These are phyloP conservation scores for Ectemnius cavifrons DNA, from an alignment of 2,888 invertebrate species.

Conservation along the genomic window DNA sequence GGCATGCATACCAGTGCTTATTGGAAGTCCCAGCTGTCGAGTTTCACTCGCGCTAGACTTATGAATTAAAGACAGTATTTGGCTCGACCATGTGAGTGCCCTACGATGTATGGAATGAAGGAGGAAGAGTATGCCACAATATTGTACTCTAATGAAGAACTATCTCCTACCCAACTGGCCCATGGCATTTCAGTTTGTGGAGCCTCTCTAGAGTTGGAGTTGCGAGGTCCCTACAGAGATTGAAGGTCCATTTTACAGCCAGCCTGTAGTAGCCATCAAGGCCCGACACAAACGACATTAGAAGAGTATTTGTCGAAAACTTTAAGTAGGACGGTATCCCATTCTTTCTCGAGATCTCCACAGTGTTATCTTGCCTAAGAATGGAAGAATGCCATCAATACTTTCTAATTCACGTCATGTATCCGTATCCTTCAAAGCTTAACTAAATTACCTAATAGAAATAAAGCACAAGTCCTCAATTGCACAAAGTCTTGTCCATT, in stretches of 20 bases:
- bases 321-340: constrained; percentile 89
- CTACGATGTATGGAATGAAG: no score
- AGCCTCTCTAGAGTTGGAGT: constrained; percentile 89
- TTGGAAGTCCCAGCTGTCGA: no score
- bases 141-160: constrained; percentile 4
- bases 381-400: constrained; percentile 3
- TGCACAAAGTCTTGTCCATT: constrained; percentile 81
- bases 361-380: constrained; percentile 82
- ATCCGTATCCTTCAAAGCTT: background rate
- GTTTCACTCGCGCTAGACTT: no score
- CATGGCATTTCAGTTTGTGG: constrained; percentile 89
- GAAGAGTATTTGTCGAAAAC: constrained; percentile 83
- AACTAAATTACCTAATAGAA: constrained; percentile 80
- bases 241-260: constrained; percentile 93
- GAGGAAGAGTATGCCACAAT: no score
- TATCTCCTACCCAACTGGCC: constrained; percentile 89
- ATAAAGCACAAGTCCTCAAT: constrained; percentile 92
- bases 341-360: constrained; percentile 87
- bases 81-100: no score
- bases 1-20: no score
- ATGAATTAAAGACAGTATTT: no score
- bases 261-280: constrained; percentile 92
- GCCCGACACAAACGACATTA: constrained; percentile 89
- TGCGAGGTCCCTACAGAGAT: constrained; percentile 89
- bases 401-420: background rate